These are phyloP conservation scores for Panopea generosa DNA, from an alignment of 2,888 invertebrate species.

Conservation along the genomic window DNA sequence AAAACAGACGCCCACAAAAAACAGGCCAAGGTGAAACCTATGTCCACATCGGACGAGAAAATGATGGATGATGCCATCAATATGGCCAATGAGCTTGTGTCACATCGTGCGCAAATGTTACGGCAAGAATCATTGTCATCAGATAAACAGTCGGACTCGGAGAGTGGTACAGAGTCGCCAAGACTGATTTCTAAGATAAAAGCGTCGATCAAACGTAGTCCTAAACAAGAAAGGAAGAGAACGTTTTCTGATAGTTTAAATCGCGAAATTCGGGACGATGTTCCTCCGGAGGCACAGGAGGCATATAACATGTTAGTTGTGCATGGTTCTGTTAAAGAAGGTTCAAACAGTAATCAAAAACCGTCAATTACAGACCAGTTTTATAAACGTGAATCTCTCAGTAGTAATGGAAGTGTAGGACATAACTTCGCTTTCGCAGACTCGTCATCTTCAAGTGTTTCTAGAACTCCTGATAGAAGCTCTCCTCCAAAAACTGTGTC, in stretches of 20 bases:
- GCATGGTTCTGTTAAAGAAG: constrained; percentile 85
- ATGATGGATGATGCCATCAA: constrained; percentile 97
- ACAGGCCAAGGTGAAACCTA: constrained; percentile 90
- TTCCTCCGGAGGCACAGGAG: constrained; percentile 93
- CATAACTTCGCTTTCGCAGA: constrained; percentile 51
- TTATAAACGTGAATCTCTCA: constrained; percentile 41
- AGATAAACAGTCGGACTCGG: constrained; percentile 60
- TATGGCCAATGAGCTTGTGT: constrained; percentile 95
- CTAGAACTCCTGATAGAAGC: constrained; percentile 52
- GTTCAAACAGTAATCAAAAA: constrained; percentile 24
- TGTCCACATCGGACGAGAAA: constrained; percentile 96
- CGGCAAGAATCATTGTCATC: constrained; percentile 62
- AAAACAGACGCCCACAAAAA: constrained; percentile 59
- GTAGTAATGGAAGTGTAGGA: constrained; percentile 53
- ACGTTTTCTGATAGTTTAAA: constrained; percentile 94
- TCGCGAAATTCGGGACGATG: constrained; percentile 85
- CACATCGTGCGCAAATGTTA: constrained; percentile 63
- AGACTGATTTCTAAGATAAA: constrained; percentile 74
- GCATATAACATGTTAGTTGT: constrained; percentile 97
- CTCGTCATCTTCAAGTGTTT: constrained; percentile 56
- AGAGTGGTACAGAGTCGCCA: constrained; percentile 69
- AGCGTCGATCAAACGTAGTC: constrained; percentile 86
- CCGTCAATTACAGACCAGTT: constrained; percentile 14
- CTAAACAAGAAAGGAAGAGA: constrained; percentile 88
- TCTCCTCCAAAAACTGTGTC: constrained; percentile 67